Conservation (phyloP, 1,140 invertebrate species). For the Sitobion miscanthi region DNA sequence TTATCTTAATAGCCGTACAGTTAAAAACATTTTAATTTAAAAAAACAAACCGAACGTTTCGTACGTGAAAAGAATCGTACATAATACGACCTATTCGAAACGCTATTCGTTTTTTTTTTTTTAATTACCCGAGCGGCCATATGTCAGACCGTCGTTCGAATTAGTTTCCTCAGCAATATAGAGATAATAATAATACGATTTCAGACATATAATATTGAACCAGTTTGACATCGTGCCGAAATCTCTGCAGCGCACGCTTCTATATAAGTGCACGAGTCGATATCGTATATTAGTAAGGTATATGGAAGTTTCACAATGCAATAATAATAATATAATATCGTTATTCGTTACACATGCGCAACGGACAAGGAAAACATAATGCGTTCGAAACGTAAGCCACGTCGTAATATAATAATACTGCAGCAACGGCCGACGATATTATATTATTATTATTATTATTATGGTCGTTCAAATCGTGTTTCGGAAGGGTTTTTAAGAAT, state of each 20-base stretch:
- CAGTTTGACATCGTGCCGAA: not conserved
- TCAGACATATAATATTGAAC: not conserved
- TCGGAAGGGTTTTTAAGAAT: not conserved
- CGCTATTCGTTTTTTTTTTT: not conserved
- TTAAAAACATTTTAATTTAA: too few relatives aligned
- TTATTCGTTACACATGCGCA: not conserved
- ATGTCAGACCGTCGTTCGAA: not conserved
- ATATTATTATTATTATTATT: not conserved
- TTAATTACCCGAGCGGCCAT: not conserved
- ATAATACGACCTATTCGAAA: too few relatives aligned
- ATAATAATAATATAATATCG: not conserved
- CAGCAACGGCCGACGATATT: not conserved
- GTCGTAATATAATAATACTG: not conserved
- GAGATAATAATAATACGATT: not conserved
- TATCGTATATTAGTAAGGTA: not conserved
- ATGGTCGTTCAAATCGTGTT: not conserved
- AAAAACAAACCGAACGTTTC: too few relatives aligned
- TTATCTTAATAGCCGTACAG: too few relatives aligned
- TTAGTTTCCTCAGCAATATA: not conserved
- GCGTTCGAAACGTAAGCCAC: not conserved
- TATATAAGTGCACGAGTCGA: slow-evolving; percentile 7
- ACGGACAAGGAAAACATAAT: slow-evolving; percentile 4
- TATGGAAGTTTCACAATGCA: not conserved
- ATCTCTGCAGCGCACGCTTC: not conserved
- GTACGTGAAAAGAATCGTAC: not conserved